Conservation (phyloP, 1,140 invertebrate genomes). For the Drosophila guanche region DNA sequence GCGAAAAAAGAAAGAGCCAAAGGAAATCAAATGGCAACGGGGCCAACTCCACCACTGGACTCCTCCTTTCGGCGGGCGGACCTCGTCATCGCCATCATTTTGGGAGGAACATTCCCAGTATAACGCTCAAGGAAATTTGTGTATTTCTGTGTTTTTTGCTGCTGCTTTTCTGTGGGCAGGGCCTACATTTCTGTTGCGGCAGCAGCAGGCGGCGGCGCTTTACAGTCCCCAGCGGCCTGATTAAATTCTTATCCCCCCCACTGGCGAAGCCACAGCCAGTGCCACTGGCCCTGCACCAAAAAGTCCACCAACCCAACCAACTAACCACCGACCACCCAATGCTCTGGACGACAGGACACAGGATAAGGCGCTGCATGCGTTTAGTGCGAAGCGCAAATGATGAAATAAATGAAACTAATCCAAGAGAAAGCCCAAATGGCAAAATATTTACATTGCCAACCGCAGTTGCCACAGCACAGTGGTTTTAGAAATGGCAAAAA, state of each 20-base stretch:
- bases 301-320: conserved; percentile 8
- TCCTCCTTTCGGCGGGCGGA: conserved; percentile 14
- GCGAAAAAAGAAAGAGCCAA: conserved; percentile 46
- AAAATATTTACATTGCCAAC: conserved; percentile 79
- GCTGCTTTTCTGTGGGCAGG: conserved; percentile 33
- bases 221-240: conserved; percentile 80
- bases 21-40: conserved; percentile 63
- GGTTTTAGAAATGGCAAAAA: not conserved
- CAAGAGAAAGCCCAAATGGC: conserved; percentile 78
- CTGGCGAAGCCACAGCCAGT: not conserved
- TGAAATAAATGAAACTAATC: conserved; percentile 82
- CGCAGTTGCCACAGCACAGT: conserved; percentile 47
- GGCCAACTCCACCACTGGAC: conserved; percentile 34
- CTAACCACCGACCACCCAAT: conserved; percentile 21
- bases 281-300: too few species aligned
- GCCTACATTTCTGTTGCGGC: conserved; percentile 39
- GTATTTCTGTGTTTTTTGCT: conserved; percentile 16
- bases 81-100: conserved; percentile 69
- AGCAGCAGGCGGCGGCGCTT: conserved; percentile 56
- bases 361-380: conserved; percentile 59
- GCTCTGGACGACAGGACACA: conserved; percentile 22
- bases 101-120: conserved; percentile 45
- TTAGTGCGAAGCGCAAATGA: conserved; percentile 76
- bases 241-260: conserved; percentile 67
- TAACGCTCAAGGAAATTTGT: conserved; percentile 72